phyloP scores from a whole-genome alignment of 2,888 invertebrate species.

The Andrena chrysosceles region DNA sequence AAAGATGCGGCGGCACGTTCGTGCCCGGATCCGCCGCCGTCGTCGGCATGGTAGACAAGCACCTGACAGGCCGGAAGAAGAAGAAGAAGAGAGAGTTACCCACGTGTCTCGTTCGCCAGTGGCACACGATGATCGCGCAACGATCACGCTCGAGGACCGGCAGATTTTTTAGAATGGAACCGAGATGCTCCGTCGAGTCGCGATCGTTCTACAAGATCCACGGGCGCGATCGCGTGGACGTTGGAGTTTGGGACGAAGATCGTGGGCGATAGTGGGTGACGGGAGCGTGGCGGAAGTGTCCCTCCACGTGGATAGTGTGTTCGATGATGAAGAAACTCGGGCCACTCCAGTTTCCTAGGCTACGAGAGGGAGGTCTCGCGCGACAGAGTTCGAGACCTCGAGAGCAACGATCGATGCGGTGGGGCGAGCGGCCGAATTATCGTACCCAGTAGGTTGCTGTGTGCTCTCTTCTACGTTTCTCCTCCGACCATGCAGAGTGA shows the following conservation, averaged over 20 bases:
- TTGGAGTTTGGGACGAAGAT: not conserved
- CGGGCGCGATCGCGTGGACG: not conserved
- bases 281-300: not conserved
- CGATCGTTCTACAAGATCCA: not conserved
- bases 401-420: not conserved
- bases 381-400: slow-evolving; percentile 14
- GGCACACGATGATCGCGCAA: not conserved
- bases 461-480: slow-evolving; percentile 58
- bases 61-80: slow-evolving; percentile 5
- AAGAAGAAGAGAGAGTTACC: not conserved
- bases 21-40: slow-evolving; percentile 79
- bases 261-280: not conserved
- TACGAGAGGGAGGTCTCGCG: slow-evolving; percentile 14
- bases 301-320: not conserved
- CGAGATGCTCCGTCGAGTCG: not conserved
- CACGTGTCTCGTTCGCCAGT: slow-evolving; percentile 8
- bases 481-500: slow-evolving; percentile 23
- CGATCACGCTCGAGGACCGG: not conserved
- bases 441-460: slow-evolving; percentile 59
- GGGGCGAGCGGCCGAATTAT: slow-evolving; percentile 20
- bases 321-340: slow-evolving; percentile 6
- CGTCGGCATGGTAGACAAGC: slow-evolving; percentile 75
- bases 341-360: not conserved
- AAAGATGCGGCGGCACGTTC: slow-evolving; percentile 75
- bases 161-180: not conserved